Conservation (phyloP, 2,797 vertebrate genomes). For the Etheostoma perlongum region DNA sequence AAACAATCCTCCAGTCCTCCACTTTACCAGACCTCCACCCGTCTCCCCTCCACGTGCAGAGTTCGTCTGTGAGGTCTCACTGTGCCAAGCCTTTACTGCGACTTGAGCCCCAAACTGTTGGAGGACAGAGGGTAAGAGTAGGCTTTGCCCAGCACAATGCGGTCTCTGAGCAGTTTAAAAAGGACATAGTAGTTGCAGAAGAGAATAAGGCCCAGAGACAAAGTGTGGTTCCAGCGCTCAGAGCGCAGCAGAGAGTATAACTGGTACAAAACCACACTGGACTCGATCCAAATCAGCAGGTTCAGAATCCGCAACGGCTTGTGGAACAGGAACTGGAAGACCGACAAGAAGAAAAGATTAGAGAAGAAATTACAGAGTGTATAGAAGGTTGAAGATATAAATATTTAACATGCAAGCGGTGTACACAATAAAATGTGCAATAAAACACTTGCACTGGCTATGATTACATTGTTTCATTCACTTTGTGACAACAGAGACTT, state of each 20-base stretch:
- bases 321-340: constrained; percentile 95
- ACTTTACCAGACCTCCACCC: constrained; percentile 17
- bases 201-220: constrained; percentile 98
- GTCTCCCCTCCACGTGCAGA: constrained; percentile 34
- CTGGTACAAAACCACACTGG: constrained; percentile 96
- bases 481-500: not conserved
- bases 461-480: not conserved
- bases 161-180: constrained; percentile 98
- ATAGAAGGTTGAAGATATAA: not conserved
- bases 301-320: constrained; percentile 99
- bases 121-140: constrained; percentile 92
- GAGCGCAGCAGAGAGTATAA: constrained; percentile 98
- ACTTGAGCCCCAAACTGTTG: constrained; percentile 89
- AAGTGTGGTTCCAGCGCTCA: constrained; percentile 99
- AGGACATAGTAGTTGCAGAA: constrained; percentile 99
- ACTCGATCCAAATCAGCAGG: constrained; percentile 96
- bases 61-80: constrained; percentile 47
- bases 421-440: not conserved
- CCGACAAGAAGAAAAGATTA: constrained; percentile 3
- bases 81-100: constrained; percentile 82
- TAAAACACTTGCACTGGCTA: not conserved
- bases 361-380: not conserved
- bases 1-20: constrained; percentile 29
- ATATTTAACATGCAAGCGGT: not conserved
- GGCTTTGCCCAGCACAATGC: constrained; percentile 96